A percentile compares a stretch with the other conserved stretches of the same genome.
phyloP scores from a whole-genome alignment of 2,797 vertebrate species.

The Carduelis carduelis region DNA sequence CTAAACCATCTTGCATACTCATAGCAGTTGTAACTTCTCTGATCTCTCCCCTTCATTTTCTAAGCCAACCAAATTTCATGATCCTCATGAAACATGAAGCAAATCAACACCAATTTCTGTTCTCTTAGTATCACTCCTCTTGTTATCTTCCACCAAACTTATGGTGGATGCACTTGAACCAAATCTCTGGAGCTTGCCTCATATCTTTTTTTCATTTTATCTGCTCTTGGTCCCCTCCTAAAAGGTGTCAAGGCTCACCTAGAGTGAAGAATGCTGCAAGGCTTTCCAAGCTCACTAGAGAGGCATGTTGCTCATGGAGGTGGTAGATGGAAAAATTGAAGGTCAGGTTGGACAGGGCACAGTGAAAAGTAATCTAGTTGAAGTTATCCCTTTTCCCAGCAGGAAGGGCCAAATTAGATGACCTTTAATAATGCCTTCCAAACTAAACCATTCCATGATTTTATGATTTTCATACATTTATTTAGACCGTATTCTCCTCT shows the following conservation, averaged over 20 bases:
- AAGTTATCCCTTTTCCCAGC: not conserved
- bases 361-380: not conserved
- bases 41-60: not conserved
- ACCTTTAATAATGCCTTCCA: not conserved
- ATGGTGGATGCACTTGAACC: not conserved
- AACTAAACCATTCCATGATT: not conserved
- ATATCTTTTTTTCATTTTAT: not conserved
- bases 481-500: not conserved
- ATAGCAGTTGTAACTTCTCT: not conserved
- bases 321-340: not conserved
- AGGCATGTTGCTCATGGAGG: rapidly evolving
- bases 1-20: not conserved
- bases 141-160: not conserved
- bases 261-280: not conserved
- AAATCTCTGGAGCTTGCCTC: not conserved
- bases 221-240: not conserved
- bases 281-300: not conserved
- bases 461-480: not conserved
- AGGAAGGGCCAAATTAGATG: not conserved
- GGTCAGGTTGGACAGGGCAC: not conserved
- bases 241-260: not conserved
- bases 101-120: not conserved
- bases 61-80: not conserved
- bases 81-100: not conserved
- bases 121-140: not conserved